Conservation (phyloP, 1,140 invertebrate genomes). For the Drosophila lowei region DNA sequence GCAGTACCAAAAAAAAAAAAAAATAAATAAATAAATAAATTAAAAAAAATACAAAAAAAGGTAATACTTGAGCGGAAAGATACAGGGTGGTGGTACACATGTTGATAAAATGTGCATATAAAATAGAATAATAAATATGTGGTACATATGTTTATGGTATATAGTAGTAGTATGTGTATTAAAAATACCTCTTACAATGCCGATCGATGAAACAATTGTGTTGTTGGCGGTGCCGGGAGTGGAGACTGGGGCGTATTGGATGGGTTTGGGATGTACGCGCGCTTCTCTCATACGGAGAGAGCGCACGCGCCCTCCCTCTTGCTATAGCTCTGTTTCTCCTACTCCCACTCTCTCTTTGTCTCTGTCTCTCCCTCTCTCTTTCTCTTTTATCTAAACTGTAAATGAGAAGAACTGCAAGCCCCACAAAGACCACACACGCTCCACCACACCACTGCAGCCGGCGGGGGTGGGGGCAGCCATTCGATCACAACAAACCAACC, state of each 20-base stretch:
- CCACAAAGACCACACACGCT: background rate
- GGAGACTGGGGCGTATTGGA: constrained; percentile 22
- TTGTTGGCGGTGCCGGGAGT: constrained; percentile 37
- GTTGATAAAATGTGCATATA: no score
- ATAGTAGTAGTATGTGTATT: constrained; percentile 14
- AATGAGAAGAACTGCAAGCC: constrained; percentile 20
- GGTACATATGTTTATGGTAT: constrained; percentile 6
- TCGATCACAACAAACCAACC: constrained; percentile 9
- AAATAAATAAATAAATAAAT: no score
- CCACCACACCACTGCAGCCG: no score
- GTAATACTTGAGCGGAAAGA: no score
- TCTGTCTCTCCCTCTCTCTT: constrained; percentile 11
- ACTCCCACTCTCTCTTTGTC: background rate
- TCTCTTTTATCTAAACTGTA: constrained; percentile 15
- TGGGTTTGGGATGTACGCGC: constrained; percentile 1
- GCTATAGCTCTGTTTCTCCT: background rate
- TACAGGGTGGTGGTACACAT: no score
- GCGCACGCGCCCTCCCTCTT: no score
- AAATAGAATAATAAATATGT: no score
- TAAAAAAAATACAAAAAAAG: no score
- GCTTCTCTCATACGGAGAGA: background rate
- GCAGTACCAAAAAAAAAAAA: no score
- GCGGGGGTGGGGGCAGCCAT: no score
- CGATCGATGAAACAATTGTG: constrained; percentile 70
- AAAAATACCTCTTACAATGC: constrained; percentile 66